phyloP scores from a whole-genome alignment of 2,113 vertebrate species.

The Cynoglossus semilaevis region DNA sequence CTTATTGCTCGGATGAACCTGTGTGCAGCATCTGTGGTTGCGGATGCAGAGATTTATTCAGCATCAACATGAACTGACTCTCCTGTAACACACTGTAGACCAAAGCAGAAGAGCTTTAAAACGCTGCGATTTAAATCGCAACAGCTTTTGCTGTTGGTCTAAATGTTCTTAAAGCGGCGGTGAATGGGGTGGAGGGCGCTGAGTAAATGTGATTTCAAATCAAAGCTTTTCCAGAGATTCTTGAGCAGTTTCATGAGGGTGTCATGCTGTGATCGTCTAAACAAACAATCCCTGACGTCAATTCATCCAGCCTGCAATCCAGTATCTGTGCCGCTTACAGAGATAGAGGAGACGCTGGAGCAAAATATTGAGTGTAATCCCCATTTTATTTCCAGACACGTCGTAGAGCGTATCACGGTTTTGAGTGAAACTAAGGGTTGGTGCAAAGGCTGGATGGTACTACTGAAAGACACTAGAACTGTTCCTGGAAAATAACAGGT shows the following conservation, averaged over 20 bases:
- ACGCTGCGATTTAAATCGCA: neutral
- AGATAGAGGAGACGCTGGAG: neutral
- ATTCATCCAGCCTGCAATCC: neutral
- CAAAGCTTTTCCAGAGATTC: neutral
- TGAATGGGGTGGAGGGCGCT: neutral
- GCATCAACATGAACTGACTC: slow-evolving; percentile 24
- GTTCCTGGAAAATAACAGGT: too few species aligned
- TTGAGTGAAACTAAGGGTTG: too few species aligned
- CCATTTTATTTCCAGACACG: too few species aligned
- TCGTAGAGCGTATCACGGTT: too few species aligned
- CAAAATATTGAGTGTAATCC: too few species aligned
- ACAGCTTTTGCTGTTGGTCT: neutral
- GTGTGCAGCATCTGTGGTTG: slow-evolving; percentile 59
- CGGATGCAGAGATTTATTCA: slow-evolving; percentile 32
- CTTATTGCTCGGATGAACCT: slow-evolving; percentile 56
- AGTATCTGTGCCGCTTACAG: neutral
- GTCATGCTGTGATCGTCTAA: neutral
- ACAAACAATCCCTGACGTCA: neutral
- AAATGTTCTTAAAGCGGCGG: neutral
- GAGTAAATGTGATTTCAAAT: neutral
- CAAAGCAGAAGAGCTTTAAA: neutral
- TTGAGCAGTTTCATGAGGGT: slow-evolving; percentile 2
- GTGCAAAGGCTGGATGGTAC: too few species aligned
- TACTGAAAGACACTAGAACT: too few species aligned
- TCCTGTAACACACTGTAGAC: neutral